phyloP scores from a whole-genome alignment of 2,888 invertebrate genomes.

The Hylaea fasciaria region DNA sequence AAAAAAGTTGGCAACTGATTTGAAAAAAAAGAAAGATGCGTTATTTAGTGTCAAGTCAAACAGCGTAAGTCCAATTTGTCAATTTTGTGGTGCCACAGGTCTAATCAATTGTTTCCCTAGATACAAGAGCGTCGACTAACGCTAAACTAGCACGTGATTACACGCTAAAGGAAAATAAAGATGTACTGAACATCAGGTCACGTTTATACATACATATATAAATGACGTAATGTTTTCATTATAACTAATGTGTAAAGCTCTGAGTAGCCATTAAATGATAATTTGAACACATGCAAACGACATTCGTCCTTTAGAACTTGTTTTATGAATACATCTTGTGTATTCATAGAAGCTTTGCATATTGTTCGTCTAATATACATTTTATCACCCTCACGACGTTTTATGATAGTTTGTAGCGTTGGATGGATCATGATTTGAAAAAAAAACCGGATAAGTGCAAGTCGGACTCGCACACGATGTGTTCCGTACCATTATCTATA shows the following conservation, averaged over 20 bases:
- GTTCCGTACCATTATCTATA: too few species aligned
- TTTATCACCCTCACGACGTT: neutral
- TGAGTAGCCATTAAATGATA: constrained; percentile 9
- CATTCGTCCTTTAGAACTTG: constrained; percentile 16
- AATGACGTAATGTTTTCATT: constrained; percentile 29
- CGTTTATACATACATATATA: constrained; percentile 8
- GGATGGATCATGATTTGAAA: too few species aligned
- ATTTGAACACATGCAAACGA: constrained; percentile 16
- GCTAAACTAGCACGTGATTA: constrained; percentile 4
- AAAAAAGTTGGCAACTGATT: too few species aligned
- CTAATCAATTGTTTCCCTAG: too few species aligned
- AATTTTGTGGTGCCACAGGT: too few species aligned
- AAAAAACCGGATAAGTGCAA: too few species aligned
- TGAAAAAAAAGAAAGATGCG: too few species aligned
- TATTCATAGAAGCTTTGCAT: neutral
- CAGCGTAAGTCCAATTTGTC: too few species aligned
- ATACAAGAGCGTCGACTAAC: neutral
- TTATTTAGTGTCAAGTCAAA: too few species aligned
- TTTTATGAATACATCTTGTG: neutral
- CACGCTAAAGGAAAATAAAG: constrained; percentile 8
- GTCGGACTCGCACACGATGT: too few species aligned
- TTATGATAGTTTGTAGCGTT: neutral
- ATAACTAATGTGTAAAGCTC: constrained; percentile 19
- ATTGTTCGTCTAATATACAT: neutral
- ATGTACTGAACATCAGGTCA: neutral